phyloP scores from a whole-genome alignment of 2,888 invertebrate genomes.

The Actias luna region DNA sequence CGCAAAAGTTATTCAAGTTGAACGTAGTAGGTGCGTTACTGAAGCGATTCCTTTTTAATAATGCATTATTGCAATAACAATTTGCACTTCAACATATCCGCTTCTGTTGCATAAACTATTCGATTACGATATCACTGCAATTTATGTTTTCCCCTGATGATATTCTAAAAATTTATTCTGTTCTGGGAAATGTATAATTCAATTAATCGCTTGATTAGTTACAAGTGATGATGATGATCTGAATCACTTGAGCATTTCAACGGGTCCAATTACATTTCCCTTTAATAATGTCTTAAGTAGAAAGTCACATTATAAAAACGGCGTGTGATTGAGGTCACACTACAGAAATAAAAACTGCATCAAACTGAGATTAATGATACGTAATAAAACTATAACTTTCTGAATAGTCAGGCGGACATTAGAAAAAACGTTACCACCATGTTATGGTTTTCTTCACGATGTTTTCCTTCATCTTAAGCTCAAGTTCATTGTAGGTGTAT shows the following conservation, averaged over 20 bases:
- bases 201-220: neutral
- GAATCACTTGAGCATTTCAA: neutral
- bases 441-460: too few species aligned
- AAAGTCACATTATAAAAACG: too few species aligned
- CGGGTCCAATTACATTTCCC: neutral
- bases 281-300: too few species aligned
- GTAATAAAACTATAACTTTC: too few species aligned
- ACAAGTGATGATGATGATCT: neutral
- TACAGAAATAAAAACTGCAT: too few species aligned
- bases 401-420: too few species aligned
- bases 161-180: neutral
- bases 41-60: neutral
- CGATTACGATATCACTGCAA: neutral
- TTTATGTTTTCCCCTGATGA: conserved; percentile 1
- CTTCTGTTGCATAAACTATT: neutral
- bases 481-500: too few species aligned
- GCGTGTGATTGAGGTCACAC: too few species aligned
- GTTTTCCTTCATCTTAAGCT: too few species aligned
- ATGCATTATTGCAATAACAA: neutral
- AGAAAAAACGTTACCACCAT: too few species aligned
- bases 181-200: neutral
- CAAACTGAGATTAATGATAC: too few species aligned
- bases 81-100: neutral
- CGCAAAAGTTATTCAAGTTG: neutral
- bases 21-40: neutral